These are phyloP conservation scores for Astreopora myriophthalma DNA, from an alignment of 64 coral and sea anemone species.

Conservation along the genomic window DNA sequence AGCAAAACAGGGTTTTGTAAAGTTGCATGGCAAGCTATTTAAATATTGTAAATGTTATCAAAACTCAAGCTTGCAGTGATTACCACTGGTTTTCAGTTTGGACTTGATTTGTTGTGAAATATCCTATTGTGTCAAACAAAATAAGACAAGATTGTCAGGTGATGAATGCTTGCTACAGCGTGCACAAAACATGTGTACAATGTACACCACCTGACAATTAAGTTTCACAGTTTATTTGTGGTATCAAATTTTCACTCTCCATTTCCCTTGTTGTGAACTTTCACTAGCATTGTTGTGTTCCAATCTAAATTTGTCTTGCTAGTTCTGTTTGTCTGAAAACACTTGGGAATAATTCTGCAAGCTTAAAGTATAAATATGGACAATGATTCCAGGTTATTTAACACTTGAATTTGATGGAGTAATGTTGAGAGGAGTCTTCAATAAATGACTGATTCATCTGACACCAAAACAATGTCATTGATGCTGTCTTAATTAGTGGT, in stretches of 20 bases:
- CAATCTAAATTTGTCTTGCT: too few relatives aligned
- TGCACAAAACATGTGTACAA: too few relatives aligned
- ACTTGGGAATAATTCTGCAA: not conserved
- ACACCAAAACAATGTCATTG: not conserved
- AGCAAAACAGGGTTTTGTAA: slow-evolving; percentile 18
- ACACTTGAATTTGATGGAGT: slow-evolving; percentile 19
- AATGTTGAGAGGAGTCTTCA: not conserved
- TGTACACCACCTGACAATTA: too few relatives aligned
- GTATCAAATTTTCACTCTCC: too few relatives aligned
- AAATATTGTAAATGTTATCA: not conserved
- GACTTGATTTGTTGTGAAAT: not conserved
- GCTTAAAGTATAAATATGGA: slow-evolving; percentile 13
- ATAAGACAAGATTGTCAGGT: too few relatives aligned
- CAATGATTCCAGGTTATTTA: slow-evolving; percentile 17
- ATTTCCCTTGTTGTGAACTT: not conserved
- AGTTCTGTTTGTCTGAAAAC: not conserved
- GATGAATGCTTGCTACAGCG: too few relatives aligned
- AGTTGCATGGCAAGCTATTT: slow-evolving; percentile 24
- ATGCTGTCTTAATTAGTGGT: not conserved
- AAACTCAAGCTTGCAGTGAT: not conserved
- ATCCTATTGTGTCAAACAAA: not conserved
- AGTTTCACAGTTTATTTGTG: too few relatives aligned
- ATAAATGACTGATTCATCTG: not conserved
- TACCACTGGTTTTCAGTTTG: not conserved
- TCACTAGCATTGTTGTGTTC: too few relatives aligned